Conservation (phyloP, 2,113 vertebrate genomes). For the Perognathus longimembris region DNA sequence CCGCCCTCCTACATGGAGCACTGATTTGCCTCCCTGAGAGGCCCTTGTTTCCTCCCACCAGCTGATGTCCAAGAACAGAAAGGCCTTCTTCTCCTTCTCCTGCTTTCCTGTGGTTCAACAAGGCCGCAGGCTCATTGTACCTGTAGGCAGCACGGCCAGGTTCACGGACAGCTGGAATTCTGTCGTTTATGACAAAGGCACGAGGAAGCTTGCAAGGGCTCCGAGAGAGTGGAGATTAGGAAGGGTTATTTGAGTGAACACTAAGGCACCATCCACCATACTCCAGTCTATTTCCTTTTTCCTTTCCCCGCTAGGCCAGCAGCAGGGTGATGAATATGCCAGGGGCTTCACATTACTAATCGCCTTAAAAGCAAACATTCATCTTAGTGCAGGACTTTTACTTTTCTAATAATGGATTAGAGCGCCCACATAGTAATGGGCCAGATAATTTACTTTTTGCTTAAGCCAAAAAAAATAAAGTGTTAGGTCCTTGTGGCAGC, state of each 20-base stretch:
- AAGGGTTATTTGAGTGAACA: neutral
- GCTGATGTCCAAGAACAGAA: neutral
- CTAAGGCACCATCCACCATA: neutral
- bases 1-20: neutral
- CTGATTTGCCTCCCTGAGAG: neutral
- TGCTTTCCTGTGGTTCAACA: neutral
- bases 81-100: neutral
- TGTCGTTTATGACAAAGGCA: neutral
- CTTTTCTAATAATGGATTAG: constrained; percentile 78
- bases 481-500: neutral
- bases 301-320: neutral
- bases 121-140: neutral
- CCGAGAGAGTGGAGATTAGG: neutral
- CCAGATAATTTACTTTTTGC: constrained; percentile 80
- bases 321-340: constrained; percentile 64
- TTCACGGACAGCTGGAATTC: neutral
- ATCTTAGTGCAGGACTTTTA: constrained; percentile 79
- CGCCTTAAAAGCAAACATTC: constrained; percentile 80
- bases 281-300: neutral
- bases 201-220: neutral
- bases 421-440: constrained; percentile 78
- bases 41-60: neutral
- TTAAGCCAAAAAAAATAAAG: constrained; percentile 80
- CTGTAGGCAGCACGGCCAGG: too few species aligned
- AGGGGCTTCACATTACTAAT: constrained; percentile 73